A percentile compares a stretch with the other conserved stretches of the same genome.
Evolutionary conservation across 1,140 invertebrate genomes (phyloP).

Genomic region (Meloidogyne hapla): DNA sequence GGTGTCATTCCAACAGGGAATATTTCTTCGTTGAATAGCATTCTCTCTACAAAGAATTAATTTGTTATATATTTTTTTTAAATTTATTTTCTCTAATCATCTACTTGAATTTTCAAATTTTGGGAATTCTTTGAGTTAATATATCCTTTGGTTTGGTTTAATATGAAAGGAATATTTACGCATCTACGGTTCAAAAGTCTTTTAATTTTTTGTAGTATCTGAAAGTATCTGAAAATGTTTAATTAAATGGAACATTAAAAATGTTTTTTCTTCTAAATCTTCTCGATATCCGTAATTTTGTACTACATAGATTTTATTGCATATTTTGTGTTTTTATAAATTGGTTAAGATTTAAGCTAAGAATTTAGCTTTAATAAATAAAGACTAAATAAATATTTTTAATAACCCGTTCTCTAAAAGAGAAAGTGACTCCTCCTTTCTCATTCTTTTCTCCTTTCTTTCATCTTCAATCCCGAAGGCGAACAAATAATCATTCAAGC

Average conservation of each 20-base stretch:
- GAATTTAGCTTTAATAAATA: neutral
- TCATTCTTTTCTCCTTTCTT: too few relatives aligned
- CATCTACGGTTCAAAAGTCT: too few relatives aligned
- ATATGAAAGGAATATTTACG: too few relatives aligned
- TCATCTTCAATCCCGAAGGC: neutral
- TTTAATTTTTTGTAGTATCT: too few relatives aligned
- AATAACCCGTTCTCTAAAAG: neutral
- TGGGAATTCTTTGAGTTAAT: too few relatives aligned
- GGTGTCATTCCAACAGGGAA: too few relatives aligned
- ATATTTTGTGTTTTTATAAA: neutral
- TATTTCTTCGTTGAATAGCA: too few relatives aligned
- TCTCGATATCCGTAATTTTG: neutral
- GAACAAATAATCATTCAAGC: neutral
- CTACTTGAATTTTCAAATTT: too few relatives aligned
- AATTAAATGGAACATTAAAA: neutral
- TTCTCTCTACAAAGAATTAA: too few relatives aligned
- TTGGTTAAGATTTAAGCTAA: neutral
- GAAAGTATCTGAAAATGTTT: neutral
- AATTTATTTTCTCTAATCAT: too few relatives aligned
- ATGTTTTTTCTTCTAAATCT: neutral
- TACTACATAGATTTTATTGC: neutral
- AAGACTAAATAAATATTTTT: neutral
- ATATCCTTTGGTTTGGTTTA: too few relatives aligned
- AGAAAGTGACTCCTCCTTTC: neutral
- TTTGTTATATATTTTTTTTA: too few relatives aligned